A percentile compares a stretch with the other conserved stretches of the same genome.
phyloP scores from a whole-genome alignment of 2,888 invertebrate species.

The Abrostola triplasia region DNA sequence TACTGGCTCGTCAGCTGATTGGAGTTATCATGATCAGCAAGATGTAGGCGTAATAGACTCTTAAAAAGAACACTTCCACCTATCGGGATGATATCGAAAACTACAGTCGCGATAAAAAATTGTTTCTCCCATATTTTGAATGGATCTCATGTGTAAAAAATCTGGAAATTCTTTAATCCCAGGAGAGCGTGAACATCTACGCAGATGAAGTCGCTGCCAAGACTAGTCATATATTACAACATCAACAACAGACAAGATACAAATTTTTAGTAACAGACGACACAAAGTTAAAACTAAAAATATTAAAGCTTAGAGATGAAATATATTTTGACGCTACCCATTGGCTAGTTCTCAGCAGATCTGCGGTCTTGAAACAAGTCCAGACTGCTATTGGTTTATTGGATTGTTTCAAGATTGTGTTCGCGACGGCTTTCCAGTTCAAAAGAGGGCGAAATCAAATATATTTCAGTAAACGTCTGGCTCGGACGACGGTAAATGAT shows the following conservation, averaged over 20 bases:
- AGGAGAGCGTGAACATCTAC: too few relatives aligned
- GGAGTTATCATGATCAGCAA: too few relatives aligned
- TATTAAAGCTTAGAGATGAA: slow-evolving; percentile 12
- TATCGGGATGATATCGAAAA: too few relatives aligned
- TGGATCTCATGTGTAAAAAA: too few relatives aligned
- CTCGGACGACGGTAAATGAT: slow-evolving; percentile 30
- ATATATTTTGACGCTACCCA: slow-evolving; percentile 18
- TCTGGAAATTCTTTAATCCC: too few relatives aligned
- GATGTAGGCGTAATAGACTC: too few relatives aligned
- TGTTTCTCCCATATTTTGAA: too few relatives aligned
- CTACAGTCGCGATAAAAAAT: too few relatives aligned
- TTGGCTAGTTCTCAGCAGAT: slow-evolving; percentile 26
- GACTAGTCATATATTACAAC: too few relatives aligned
- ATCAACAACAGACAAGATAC: background rate
- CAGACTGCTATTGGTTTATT: slow-evolving; percentile 46
- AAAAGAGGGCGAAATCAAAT: slow-evolving; percentile 41
- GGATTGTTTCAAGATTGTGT: slow-evolving; percentile 36
- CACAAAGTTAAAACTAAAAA: slow-evolving; percentile 15
- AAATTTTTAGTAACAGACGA: slow-evolving; percentile 2
- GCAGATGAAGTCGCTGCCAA: too few relatives aligned
- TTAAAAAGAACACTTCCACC: too few relatives aligned
- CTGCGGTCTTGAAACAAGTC: slow-evolving; percentile 27
- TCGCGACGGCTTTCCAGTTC: slow-evolving; percentile 40
- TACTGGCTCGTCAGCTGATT: too few relatives aligned
- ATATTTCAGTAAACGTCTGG: slow-evolving; percentile 29